Evolutionary conservation across 2,797 vertebrate genomes (phyloP).

Genomic region (Oreochromis mossambicus): DNA sequence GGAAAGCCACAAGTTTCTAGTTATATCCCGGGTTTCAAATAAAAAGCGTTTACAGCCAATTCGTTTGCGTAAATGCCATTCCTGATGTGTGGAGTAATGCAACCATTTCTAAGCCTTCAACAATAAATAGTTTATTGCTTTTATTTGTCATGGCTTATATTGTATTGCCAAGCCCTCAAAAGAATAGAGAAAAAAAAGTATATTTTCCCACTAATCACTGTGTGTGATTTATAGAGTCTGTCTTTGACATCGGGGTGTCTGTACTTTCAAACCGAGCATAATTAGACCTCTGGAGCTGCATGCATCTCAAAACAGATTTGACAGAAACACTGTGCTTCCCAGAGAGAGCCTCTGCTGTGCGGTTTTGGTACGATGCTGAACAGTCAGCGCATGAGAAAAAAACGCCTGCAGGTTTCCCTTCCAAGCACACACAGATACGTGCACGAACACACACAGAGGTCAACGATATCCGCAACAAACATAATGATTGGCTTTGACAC

Average conservation of each 20-base stretch:
- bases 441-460: conserved; percentile 12
- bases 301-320: conserved; percentile 48
- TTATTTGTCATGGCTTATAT: conserved; percentile 69
- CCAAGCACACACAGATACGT: background rate
- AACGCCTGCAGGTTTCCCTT: conserved; percentile 31
- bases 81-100: conserved; percentile 50
- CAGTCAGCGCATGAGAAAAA: conserved; percentile 33
- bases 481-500: conserved; percentile 62
- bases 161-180: conserved; percentile 60
- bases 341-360: conserved; percentile 39
- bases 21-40: conserved; percentile 68
- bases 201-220: conserved; percentile 68
- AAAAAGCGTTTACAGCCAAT: conserved; percentile 71
- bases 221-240: conserved; percentile 66
- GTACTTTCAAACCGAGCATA: conserved; percentile 53
- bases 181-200: conserved; percentile 46
- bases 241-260: conserved; percentile 67
- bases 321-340: conserved; percentile 35
- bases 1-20: conserved; percentile 70
- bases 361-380: conserved; percentile 42
- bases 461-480: conserved; percentile 59
- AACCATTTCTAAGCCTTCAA: conserved; percentile 58
- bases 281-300: conserved; percentile 61
- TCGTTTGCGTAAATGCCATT: conserved; percentile 67
- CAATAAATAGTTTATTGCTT: conserved; percentile 73